Base-by-base conservation (phyloP, 1,140 invertebrate species). In the Dermatophagoides farinae region DNA sequence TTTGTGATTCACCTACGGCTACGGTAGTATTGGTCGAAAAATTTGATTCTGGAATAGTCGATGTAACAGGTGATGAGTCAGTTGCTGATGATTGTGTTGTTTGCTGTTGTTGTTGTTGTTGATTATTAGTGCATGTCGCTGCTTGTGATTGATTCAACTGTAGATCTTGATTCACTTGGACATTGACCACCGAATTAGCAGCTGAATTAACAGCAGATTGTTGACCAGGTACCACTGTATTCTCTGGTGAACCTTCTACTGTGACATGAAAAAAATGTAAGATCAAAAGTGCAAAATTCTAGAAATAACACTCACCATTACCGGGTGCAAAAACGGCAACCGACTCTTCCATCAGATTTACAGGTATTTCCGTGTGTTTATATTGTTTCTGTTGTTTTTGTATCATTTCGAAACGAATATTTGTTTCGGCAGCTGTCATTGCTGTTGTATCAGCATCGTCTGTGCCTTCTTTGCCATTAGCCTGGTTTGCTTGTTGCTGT, bases 401-500 rank as follows among this genome's bases (percentile, higher is more conserved):
- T 18, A 60, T 60, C 46, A 50, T 47, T 44, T 60, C 58, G 37
- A 50, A 49, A 10, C 44, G 16, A 31, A 31, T 31, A 39, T 46
- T 47, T 6, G 43, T 60, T 43, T 60, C 41, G 1, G 43, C 44
- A 60, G 47, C 31, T 4, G 31, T 31, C 31, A 31, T 43, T 16
- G 43, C 6, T 14, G 14, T 65, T 58, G 43, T 64, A 46, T 57
- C 5, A n/a, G 51, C 18, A 46, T 59, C n/a, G 9, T n/a, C n/a
- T 25, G 25, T 1, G n/a, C 67, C 47, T 64, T 20, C 53, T 20
- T 22, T 74, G 71, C 31, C 31, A 8, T 31, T 31, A 4, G 31
- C 31, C 64, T 77, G 77, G 63, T 78, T 76, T 54, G 77, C 66
- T 55, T 71, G 71, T 67, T 64, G 64, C 8, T 31, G 31, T 31